Evolutionary conservation across 92 coral and sea anemone species (phyloP).

Genomic region (Actinostola sp.): DNA sequence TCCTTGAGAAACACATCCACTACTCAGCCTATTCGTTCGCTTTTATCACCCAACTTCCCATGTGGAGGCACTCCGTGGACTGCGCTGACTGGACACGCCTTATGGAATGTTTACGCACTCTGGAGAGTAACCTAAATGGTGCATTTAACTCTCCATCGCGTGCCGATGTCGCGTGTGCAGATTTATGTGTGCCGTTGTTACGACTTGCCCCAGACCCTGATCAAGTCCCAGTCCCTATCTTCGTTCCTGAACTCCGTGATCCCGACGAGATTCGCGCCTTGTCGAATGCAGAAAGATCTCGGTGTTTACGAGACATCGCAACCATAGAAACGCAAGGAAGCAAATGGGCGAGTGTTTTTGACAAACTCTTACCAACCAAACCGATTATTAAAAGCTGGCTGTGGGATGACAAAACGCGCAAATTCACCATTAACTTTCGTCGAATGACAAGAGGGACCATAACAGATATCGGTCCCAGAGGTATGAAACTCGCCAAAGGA

Average conservation of each 20-base stretch:
- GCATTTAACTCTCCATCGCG: constrained; percentile 79
- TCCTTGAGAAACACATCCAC: constrained; percentile 80
- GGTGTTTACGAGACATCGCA: constrained; percentile 65
- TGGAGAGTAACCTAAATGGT: constrained; percentile 72
- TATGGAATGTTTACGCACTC: constrained; percentile 74
- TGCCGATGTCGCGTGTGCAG: constrained; percentile 62
- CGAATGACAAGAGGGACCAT: constrained; percentile 80
- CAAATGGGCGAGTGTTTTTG: constrained; percentile 78
- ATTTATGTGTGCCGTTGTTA: constrained; percentile 47
- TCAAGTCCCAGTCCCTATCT: constrained; percentile 75
- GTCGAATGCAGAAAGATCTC: constrained; percentile 81
- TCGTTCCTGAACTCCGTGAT: constrained; percentile 87
- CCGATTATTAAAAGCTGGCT: constrained; percentile 82
- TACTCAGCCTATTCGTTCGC: constrained; percentile 92
- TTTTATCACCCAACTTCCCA: constrained; percentile 78
- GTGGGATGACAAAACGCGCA: constrained; percentile 49
- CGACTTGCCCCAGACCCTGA: constrained; percentile 79
- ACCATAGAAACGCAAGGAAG: constrained; percentile 48
- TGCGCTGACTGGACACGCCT: constrained; percentile 86
- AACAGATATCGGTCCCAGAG: constrained; percentile 85
- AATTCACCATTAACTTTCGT: constrained; percentile 76
- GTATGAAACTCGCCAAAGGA: constrained; percentile 90
- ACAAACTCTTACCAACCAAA: constrained; percentile 80
- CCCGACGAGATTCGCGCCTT: constrained; percentile 82
- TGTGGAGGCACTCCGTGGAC: constrained; percentile 80